A percentile compares a stretch with the other conserved stretches of the same genome.
Conservation (phyloP, 2,797 vertebrate species). For the Crax fasciolata region DNA sequence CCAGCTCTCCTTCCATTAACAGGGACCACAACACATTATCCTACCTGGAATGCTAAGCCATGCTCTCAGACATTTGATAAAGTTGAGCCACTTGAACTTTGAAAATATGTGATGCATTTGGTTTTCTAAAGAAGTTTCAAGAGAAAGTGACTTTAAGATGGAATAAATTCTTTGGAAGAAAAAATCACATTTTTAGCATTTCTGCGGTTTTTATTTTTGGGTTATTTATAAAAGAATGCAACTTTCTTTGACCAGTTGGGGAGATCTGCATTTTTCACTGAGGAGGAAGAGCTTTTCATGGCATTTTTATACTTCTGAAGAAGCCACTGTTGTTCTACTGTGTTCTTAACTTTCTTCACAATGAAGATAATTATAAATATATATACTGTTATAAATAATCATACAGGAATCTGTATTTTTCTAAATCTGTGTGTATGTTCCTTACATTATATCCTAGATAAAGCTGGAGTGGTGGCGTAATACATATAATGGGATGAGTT, state of each 20-base stretch:
- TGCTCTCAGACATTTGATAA: neutral
- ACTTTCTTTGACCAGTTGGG: neutral
- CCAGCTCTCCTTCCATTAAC: neutral
- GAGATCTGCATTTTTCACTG: neutral
- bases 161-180: neutral
- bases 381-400: slow-evolving; percentile 23
- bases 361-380: slow-evolving; percentile 50
- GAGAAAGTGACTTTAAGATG: neutral
- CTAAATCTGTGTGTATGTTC: slow-evolving; percentile 43
- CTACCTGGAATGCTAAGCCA: neutral
- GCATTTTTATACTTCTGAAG: neutral
- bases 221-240: neutral
- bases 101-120: neutral
- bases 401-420: neutral
- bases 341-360: neutral
- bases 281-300: neutral
- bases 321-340: neutral
- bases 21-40: neutral
- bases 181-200: neutral
- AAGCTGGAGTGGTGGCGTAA: slow-evolving; percentile 42
- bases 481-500: slow-evolving; percentile 44
- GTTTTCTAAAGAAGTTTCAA: neutral
- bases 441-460: slow-evolving; percentile 32
- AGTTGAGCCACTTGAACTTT: neutral
- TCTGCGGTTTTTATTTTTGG: too few relatives aligned